Conservation (phyloP, 2,797 vertebrate genomes). For the Australoheros facetus region DNA sequence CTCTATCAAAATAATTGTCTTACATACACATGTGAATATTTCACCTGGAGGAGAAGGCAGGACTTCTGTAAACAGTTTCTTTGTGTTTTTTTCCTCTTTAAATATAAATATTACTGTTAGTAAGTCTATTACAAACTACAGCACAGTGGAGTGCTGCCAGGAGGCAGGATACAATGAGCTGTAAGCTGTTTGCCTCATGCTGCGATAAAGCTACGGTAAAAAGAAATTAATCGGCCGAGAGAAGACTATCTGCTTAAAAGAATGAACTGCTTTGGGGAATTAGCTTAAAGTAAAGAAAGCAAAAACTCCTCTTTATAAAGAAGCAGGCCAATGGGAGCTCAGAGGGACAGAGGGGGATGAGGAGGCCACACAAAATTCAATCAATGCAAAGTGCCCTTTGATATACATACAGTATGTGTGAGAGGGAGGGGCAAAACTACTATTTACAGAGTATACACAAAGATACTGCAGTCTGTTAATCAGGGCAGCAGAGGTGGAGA, state of each 20-base stretch:
- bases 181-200: conserved; percentile 29
- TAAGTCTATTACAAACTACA: conserved; percentile 38
- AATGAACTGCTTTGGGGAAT: conserved; percentile 45
- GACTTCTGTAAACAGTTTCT: conserved; percentile 76
- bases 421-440: conserved; percentile 22
- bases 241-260: conserved; percentile 33
- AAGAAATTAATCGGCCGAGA: conserved; percentile 18
- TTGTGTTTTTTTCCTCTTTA: conserved; percentile 35
- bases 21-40: conserved; percentile 63
- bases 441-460: conserved; percentile 65
- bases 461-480: conserved; percentile 28
- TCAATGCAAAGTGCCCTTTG: conserved; percentile 61
- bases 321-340: conserved; percentile 22
- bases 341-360: conserved; percentile 3
- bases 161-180: conserved; percentile 35
- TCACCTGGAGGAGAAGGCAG: conserved; percentile 70
- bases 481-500: conserved; percentile 32
- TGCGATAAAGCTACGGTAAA: conserved; percentile 22
- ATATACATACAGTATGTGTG: conserved; percentile 33
- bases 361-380: conserved; percentile 35
- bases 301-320: conserved; percentile 6
- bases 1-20: conserved; percentile 47
- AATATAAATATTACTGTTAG: conserved; percentile 57
- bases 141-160: conserved; percentile 48
- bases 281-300: conserved; percentile 28